phyloP scores from a whole-genome alignment of 2,113 vertebrate species.

The Mustela nigripes region DNA sequence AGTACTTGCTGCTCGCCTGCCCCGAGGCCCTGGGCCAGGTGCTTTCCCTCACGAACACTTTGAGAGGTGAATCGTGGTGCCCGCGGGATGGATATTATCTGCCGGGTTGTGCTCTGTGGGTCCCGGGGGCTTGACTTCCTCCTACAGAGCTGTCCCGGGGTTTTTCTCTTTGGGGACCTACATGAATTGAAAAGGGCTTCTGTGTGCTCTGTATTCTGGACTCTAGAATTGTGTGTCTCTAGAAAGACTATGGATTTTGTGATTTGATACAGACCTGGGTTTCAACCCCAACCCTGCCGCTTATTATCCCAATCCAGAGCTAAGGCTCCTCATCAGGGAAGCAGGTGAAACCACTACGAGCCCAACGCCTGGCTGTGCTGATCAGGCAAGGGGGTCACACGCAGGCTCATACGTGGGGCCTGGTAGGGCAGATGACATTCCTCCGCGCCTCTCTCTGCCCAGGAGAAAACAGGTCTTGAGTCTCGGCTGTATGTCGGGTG shows the following conservation, averaged over 20 bases:
- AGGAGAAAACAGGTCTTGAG: neutral
- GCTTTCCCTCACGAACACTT: neutral
- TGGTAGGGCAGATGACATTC: rapidly evolving
- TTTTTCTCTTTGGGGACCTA: neutral
- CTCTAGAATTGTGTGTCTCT: neutral
- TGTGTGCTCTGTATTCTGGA: neutral
- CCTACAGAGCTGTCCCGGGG: neutral
- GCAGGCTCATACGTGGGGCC: neutral
- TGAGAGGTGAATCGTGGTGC: neutral
- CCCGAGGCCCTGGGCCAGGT: neutral
- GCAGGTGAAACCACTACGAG: neutral
- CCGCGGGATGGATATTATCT: neutral
- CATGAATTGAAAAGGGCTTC: neutral
- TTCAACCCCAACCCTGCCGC: neutral
- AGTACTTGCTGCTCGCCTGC: neutral
- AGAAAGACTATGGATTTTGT: neutral
- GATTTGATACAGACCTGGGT: neutral
- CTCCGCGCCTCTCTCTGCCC: neutral
- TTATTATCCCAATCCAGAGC: neutral
- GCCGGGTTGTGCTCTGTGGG: neutral
- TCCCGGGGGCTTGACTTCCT: neutral
- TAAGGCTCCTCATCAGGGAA: neutral
- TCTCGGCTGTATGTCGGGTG: slow-evolving; percentile 56
- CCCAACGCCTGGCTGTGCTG: neutral
- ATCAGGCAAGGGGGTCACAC: rapidly evolving